Evolutionary conservation across 2,888 invertebrate species (phyloP), one percentile per base, ranked within the genome.

Genomic region (Cacoxenus indagator): DNA sequence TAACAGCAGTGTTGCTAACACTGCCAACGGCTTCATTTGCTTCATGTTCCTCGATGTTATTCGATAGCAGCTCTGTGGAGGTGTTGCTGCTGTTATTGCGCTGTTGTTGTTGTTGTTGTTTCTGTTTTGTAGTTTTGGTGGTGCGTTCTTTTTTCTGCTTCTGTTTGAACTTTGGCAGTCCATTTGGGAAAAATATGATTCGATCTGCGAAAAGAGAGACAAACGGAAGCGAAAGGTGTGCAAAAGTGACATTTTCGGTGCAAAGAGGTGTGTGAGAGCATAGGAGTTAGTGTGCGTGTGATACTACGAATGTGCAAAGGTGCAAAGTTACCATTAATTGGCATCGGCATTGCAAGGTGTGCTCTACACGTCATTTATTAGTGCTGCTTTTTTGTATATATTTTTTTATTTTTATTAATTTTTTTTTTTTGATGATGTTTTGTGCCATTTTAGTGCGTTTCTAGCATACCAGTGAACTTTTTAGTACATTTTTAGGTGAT

Each of bases 101-200:
- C 26, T 48, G 31, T 14, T 70, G 31, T 6, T 8, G 46, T 8
- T 64, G 19, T 51, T 65, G 27, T 72, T 67, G 72, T 74, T 74
- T 62, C 75, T 74, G 51, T 67, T 57, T 69, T 70, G 65, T 69
- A 29, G 57, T 59, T 71, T 67, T 65, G 64, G 74, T 59, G 27
- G 70, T 70, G 66, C 73, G 68, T 68, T 68, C 45, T 71, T 75
- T 76, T 59, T 84, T 83, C 66, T 79, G 78, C 70, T 82, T 85
- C 72, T 82, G 84, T 71, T 82, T 86, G 68, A 84, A 77, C 74
- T 86, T 85, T 67, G 86, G 86, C 76, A 85, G 80, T 61, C 85
- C 85, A 73, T 84, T 84, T 72, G 85, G 85, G 76, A 86, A 86
- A 81, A 85, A 85, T 81, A 85, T 86, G 76, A 85, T 75, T 84